Conservation (phyloP, 2,888 invertebrate species). For the Erebia palarica region DNA sequence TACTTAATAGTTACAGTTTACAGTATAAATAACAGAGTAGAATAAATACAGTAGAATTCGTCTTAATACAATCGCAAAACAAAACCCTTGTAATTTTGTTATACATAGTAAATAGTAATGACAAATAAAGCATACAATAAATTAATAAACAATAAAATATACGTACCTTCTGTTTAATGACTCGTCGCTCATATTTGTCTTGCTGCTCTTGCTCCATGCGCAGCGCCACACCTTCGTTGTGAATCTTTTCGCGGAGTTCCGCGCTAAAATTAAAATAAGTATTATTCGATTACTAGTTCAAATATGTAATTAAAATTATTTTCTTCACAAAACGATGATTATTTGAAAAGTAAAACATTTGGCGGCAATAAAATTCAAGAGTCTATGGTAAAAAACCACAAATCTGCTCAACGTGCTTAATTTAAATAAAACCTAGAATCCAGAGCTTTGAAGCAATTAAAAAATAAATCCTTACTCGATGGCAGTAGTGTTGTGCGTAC, state of each 20-base stretch:
- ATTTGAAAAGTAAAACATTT: no score
- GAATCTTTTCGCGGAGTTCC: conserved; percentile 82
- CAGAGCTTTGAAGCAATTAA: background rate
- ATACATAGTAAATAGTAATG: no score
- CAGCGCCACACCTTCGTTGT: conserved; percentile 85
- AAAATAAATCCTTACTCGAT: background rate
- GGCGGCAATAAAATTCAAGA: no score
- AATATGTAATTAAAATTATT: background rate
- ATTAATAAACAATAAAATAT: background rate
- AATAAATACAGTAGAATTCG: no score
- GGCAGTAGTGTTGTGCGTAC: conserved; percentile 1
- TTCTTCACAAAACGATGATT: background rate
- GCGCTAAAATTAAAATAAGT: conserved; percentile 58
- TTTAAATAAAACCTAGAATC: background rate
- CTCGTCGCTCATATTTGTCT: conserved; percentile 72
- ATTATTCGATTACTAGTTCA: no score
- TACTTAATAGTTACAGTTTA: no score
- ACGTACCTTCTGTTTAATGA: conserved; percentile 72
- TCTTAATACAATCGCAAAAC: no score
- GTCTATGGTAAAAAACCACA: no score
- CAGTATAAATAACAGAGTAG: no score
- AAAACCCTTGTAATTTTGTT: no score
- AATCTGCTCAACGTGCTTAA: no score
- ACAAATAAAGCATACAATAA: background rate
- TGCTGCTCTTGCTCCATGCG: conserved; percentile 83